Percentiles rank a stretch among this genome's conserved stretches.
These are phyloP conservation scores for Nomia melanderi DNA, from an alignment of 1,140 invertebrate species.

Conservation along the genomic window DNA sequence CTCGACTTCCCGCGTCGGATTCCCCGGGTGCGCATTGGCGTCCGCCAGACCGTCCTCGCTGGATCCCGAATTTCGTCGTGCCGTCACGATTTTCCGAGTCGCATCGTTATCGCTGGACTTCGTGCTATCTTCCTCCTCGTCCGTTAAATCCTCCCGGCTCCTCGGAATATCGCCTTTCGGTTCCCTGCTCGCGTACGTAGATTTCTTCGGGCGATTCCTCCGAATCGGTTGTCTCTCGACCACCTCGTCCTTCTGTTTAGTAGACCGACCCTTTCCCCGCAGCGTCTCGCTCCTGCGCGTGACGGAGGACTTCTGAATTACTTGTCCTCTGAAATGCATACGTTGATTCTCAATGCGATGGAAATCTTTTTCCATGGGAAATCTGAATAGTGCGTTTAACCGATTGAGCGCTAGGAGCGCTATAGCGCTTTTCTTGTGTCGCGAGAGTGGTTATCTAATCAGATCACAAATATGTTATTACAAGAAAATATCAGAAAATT, in stretches of 20 bases:
- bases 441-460: too few species aligned
- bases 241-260: neutral
- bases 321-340: too few species aligned
- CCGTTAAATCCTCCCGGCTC: neutral
- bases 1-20: neutral
- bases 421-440: too few species aligned
- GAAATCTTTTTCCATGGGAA: too few species aligned
- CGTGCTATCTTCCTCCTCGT: neutral
- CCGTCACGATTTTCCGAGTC: neutral
- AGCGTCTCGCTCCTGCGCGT: neutral
- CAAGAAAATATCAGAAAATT: too few species aligned
- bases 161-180: neutral
- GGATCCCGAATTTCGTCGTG: constrained; percentile 29
- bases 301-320: too few species aligned
- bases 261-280: neutral
- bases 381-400: too few species aligned
- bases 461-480: too few species aligned
- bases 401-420: too few species aligned
- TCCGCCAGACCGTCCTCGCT: neutral
- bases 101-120: neutral
- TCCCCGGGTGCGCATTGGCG: neutral
- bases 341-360: too few species aligned
- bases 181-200: neutral
- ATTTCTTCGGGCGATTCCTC: neutral
- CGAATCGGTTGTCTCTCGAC: neutral